A percentile compares a stretch with the other conserved stretches of the same genome.
Conservation (phyloP, 2,888 invertebrate species). For the Diadegma fenestrale region DNA sequence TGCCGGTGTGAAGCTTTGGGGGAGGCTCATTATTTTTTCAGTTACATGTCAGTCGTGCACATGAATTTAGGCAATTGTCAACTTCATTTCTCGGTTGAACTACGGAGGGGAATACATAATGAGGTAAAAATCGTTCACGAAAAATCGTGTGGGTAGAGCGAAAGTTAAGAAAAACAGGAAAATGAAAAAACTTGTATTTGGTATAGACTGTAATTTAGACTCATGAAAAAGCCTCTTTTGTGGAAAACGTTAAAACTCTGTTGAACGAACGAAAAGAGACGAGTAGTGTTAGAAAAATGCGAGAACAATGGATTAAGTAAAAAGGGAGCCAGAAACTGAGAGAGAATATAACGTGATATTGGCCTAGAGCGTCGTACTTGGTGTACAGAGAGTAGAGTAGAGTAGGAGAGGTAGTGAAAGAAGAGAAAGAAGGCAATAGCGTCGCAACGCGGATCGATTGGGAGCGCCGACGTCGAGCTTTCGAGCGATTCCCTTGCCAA, state of each 20-base stretch:
- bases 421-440: slow-evolving; percentile 62
- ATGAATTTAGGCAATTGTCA: background rate
- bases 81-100: background rate
- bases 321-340: background rate
- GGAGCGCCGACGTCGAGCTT: slow-evolving; percentile 65
- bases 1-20: background rate
- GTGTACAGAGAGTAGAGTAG: slow-evolving; percentile 38
- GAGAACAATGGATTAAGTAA: background rate
- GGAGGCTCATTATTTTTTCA: background rate
- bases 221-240: background rate
- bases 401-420: slow-evolving; percentile 18
- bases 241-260: background rate
- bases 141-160: background rate
- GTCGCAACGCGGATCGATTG: slow-evolving; percentile 68
- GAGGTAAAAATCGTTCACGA: background rate
- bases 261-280: background rate
- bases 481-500: slow-evolving; percentile 65
- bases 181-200: background rate
- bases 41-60: background rate
- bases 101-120: background rate
- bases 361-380: slow-evolving; percentile 42
- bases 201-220: background rate
- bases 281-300: background rate
- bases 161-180: background rate
- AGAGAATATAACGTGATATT: slow-evolving; percentile 38